Base-by-base conservation (phyloP, 2,113 vertebrate genomes). In the Poicephalus gulielmi region DNA sequence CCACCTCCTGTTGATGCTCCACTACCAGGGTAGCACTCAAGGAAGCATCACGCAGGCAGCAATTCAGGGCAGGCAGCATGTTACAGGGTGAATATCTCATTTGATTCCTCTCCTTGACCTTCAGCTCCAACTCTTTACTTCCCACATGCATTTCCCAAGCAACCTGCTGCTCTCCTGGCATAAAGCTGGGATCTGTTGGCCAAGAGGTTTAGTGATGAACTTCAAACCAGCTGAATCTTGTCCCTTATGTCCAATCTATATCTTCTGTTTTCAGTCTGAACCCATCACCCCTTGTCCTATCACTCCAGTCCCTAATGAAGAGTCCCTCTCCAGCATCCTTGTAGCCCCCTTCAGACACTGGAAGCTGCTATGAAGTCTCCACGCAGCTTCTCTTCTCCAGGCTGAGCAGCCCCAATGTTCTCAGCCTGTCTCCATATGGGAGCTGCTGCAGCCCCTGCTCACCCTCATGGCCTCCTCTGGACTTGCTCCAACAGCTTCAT, bases 171-270 rank as follows among this genome's bases (percentile, higher is more conserved):
- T 67, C 59, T 44, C 59, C 5, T 9, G 41, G 46, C 28, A 18
- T 39, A 41, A 11, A 60, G 6, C 2, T 0, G 17, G 39, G 19
- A 68, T 24, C 5, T 9, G 4, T 3, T 7, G 2, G 43, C 27
- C 44, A 47, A 74, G 16, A 60, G 41, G n/a, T 67, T 75, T 31
- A 62, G 25, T 1, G 2, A 67, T 19, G 46, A 82, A 85, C 13
- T 78, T 44, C 37, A 22, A 52, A 46, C 46, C 6, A n/a, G 68
- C 6, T 55, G 13, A 24, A 83, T 20, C 31, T 59, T 11, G 5
- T 53, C 47, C 35, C 55, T 57, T n/a, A 23, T n/a, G 1, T 22
- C 19, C 31, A 22, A 22, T 33, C 19, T 22, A 14, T n/a, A 22
- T 3, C 3, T n/a, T 12, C 31, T 13, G 12, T n/a, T n/a, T 57